Evolutionary conservation across 2,797 vertebrate genomes (phyloP), one percentile per base, ranked within the genome.

Genomic region (Peromyscus aztecus): DNA sequence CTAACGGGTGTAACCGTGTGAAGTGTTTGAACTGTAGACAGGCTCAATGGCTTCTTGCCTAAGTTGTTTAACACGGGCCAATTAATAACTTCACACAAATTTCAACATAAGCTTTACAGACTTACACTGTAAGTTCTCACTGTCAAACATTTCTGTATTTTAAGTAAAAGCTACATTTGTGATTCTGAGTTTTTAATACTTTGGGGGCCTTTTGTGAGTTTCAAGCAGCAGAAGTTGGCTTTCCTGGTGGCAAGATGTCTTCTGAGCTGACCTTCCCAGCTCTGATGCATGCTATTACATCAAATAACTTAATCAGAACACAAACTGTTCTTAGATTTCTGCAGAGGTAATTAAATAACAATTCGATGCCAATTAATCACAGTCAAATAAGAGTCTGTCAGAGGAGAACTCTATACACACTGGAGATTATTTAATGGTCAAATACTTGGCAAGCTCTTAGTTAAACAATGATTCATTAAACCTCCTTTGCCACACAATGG

Each of bases 391-490:
- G 98, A 98, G 97, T 97, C 98, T 98, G 98, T 98, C 98, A 98
- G 96, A 98, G 97, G 98, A 98, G 98, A 98, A 98, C 98, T 98
- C 98, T 98, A 98, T 98, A 99, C 98, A 99, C 97, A 98, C 96
- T 96, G 97, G 98, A 98, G 95, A 98, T 98, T 99, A 99, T 99
- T 98, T 98, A 98, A 98, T 98, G 98, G 98, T 98, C 99, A 99
- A 99, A 99, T 98, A 99, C 98, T 98, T 98, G 98, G 98, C 98
- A 98, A 94, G 99, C 99, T 99, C 99, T 98, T 99, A 98, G 99
- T 99, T 99, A 99, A 99, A 99, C 99, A 99, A 99, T 99, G 99
- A 99, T 98, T 99, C 99, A 99, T 99, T 99, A 99, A 99, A 99
- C 98, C 99, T 99, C 97, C 98, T 98, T 98, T 93, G 96, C 98